Evolutionary conservation across 2,113 vertebrate genomes (phyloP).

Genomic region (Atrichornis clamosus): DNA sequence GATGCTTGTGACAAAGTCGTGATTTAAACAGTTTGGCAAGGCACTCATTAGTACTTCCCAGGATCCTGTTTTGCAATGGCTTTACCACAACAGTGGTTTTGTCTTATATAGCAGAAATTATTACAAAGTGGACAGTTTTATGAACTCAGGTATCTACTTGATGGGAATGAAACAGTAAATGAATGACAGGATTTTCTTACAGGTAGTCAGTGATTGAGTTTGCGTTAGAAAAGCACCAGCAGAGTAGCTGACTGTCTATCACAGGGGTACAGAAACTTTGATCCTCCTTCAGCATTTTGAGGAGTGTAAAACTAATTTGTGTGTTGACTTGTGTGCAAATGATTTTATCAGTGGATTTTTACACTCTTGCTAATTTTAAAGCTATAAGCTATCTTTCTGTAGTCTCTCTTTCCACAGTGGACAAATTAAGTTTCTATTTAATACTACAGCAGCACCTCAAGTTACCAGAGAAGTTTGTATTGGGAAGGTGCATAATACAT

Average conservation of each 20-base stretch:
- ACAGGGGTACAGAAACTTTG: neutral
- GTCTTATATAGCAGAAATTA: neutral
- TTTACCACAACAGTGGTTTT: neutral
- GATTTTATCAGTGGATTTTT: neutral
- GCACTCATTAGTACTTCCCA: neutral
- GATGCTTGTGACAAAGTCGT: neutral
- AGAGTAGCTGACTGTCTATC: neutral
- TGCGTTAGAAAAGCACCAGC: neutral
- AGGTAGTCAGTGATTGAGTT: neutral
- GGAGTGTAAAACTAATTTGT: neutral
- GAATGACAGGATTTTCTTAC: neutral
- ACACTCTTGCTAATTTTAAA: neutral
- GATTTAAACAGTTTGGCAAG: neutral
- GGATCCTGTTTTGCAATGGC: neutral
- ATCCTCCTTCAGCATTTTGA: neutral
- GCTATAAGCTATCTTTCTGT: neutral
- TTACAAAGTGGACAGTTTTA: neutral
- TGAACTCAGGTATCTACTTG: neutral
- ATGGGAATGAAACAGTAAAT: neutral
- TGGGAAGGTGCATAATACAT: neutral
- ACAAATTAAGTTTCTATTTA: neutral
- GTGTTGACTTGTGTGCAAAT: neutral
- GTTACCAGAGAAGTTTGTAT: neutral
- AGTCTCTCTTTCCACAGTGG: neutral
- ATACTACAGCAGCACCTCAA: neutral